These are phyloP conservation scores for Harmothoe impar DNA, from an alignment of 2,888 invertebrate species.

Conservation along the genomic window DNA sequence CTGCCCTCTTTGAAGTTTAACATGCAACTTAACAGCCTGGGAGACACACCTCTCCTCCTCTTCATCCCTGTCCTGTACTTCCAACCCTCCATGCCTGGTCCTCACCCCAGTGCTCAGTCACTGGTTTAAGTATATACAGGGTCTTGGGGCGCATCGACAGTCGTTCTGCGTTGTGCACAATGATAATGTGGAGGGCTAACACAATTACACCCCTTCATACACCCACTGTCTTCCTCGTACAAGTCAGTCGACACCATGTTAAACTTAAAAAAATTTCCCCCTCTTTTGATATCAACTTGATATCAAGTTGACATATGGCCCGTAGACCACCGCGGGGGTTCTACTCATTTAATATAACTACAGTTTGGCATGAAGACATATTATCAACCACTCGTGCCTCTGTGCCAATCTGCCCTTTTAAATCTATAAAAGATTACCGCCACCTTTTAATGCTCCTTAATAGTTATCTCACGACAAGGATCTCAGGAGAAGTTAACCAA, in stretches of 20 bases:
- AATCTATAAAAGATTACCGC: too few species aligned
- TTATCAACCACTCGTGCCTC: neutral
- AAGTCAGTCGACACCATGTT: neutral
- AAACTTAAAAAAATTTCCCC: neutral
- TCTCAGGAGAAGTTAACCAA: neutral
- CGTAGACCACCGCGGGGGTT: too few species aligned
- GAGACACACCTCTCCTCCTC: neutral
- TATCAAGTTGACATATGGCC: too few species aligned
- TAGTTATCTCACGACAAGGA: too few species aligned
- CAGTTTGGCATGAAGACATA: too few species aligned
- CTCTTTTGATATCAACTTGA: too few species aligned
- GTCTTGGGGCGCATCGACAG: neutral
- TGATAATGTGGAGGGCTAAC: neutral
- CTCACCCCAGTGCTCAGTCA: neutral
- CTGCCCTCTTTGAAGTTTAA: conserved; percentile 35
- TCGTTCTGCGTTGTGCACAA: neutral
- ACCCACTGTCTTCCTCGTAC: neutral
- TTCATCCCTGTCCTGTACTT: neutral
- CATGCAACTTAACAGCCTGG: conserved; percentile 29
- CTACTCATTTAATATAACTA: too few species aligned
- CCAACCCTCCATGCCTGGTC: neutral
- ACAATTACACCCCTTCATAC: conserved; percentile 20
- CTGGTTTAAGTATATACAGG: too few species aligned
- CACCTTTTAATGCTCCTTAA: too few species aligned
- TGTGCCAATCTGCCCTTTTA: neutral